Conservation (phyloP, 2,113 vertebrate genomes). For the Centropristis striata region DNA sequence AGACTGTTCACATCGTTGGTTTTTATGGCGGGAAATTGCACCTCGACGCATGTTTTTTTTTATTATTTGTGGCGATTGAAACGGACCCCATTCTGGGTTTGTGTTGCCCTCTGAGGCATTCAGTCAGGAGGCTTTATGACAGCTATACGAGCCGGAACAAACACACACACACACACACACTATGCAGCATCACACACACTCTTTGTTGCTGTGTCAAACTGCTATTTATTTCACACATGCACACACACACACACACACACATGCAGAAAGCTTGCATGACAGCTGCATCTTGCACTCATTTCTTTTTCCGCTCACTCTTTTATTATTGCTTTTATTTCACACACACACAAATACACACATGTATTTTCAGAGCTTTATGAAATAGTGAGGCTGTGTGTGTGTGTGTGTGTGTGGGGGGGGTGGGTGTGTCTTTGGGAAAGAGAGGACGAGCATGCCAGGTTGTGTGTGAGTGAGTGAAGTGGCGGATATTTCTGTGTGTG, state of each 20-base stretch:
- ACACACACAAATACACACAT: not conserved
- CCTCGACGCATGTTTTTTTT: constrained; percentile 29
- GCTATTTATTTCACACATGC: constrained; percentile 68
- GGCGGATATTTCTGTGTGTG: constrained; percentile 25
- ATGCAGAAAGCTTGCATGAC: constrained; percentile 52
- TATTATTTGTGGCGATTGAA: constrained; percentile 46
- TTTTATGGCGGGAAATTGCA: constrained; percentile 55
- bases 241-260: too few relatives aligned
- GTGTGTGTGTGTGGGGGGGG: constrained; percentile 40
- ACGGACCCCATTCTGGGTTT: constrained; percentile 41
- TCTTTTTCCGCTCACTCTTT: not conserved
- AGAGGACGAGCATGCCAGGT: constrained; percentile 42
- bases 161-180: constrained; percentile 30
- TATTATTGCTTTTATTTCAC: constrained; percentile 31
- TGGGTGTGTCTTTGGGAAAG: constrained; percentile 49
- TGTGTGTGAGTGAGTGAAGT: constrained; percentile 54
- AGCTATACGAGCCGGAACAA: constrained; percentile 35
- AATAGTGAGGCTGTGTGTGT: constrained; percentile 46
- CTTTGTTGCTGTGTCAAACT: constrained; percentile 65
- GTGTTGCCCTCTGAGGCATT: constrained; percentile 55
- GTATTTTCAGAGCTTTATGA: constrained; percentile 45
- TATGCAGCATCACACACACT: not conserved
- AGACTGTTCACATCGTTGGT: constrained; percentile 41
- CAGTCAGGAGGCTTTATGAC: constrained; percentile 57
- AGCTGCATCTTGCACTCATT: constrained; percentile 51